Evolutionary conservation across 64 coral and sea anemone genomes (phyloP), one percentile per base, ranked within the genome.

Genomic region (Platygyra sinensis): DNA sequence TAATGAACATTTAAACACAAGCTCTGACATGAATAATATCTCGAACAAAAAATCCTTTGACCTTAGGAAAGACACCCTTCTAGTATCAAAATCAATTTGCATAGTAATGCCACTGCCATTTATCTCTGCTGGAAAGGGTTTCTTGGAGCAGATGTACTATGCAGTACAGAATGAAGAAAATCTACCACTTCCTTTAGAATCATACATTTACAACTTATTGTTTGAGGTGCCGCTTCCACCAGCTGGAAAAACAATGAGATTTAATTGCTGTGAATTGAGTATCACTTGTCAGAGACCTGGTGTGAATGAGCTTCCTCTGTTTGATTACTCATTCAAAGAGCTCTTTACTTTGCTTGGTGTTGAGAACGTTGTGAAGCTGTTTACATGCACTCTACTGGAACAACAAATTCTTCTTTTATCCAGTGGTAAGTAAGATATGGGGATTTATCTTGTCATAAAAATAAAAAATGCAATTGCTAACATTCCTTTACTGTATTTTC

Each of bases 301-400:
- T 12, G 88, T 72, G 17, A 99, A 99, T 89, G 97, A 99, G 52
- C 78, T 99, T 31, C 97, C 97, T 10, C 64, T 99, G 52, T 99
- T 99, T 99, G 97, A 99, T 96, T 99, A 94, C 74, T 93, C 97
- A 8, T 81, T 93, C 42, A 95, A 96, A 62, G 91, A 96, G 51
- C 38, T 99, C 25, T 93, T 95, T 80, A 84, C 42, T 24, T 90
- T 95, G 72, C 84, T 99, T 89, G 94, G 91, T 67, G 86, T 94
- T 67, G 91, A 95, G 76, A 95, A 99, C 65, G 89, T 93, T 89
- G 91, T 99, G 15, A 83, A 96, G 67, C 76, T 99, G 16, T 93
- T 96, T 30, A 93, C 94, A 20, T 99, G 97, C 77, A 75, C 90
- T 10, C 55, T 99, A 24, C 72, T 99, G 91, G 97, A 99, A 63